A percentile compares a stretch with the other conserved stretches of the same genome.
Conservation (phyloP, 2,797 vertebrate genomes). For the Enteromius thamalakanensis region DNA sequence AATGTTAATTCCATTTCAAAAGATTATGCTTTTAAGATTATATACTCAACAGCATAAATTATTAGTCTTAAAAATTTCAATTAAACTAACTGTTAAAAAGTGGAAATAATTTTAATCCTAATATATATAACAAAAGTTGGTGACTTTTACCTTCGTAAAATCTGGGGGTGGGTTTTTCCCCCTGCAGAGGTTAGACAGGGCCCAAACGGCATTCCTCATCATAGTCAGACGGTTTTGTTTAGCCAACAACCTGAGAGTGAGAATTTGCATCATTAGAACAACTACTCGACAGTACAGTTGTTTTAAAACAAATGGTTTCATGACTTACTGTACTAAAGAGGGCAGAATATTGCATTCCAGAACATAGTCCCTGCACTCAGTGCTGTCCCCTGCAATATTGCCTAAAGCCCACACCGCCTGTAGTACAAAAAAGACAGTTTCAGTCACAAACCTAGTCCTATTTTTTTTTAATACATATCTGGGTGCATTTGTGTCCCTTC, state of each 20-base stretch:
- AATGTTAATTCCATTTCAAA: background rate
- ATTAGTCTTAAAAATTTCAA: background rate
- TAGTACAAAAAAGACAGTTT: conserved; percentile 52
- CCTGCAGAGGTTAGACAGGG: conserved; percentile 95
- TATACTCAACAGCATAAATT: background rate
- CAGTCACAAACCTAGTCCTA: background rate
- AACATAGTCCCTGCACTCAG: conserved; percentile 97
- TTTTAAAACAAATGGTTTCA: background rate
- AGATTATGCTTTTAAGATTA: background rate
- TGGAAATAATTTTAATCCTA: background rate
- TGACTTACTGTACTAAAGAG: conserved; percentile 76
- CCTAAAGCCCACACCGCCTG: conserved; percentile 97
- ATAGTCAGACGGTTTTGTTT: conserved; percentile 95
- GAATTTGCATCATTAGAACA: conserved; percentile 3
- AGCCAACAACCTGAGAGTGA: conserved; percentile 83
- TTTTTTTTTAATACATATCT: background rate
- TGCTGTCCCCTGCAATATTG: conserved; percentile 97
- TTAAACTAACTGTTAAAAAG: background rate
- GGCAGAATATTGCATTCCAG: conserved; percentile 95
- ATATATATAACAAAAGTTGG: background rate
- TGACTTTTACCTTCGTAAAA: conserved; percentile 88
- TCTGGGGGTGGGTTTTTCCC: conserved; percentile 97
- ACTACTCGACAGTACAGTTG: background rate
- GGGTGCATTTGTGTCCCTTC: background rate
- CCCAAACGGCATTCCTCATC: conserved; percentile 97